Evolutionary conservation across 2,113 vertebrate species (phyloP), one percentile per base, ranked within the genome.

Genomic region (Pedetes capensis): DNA sequence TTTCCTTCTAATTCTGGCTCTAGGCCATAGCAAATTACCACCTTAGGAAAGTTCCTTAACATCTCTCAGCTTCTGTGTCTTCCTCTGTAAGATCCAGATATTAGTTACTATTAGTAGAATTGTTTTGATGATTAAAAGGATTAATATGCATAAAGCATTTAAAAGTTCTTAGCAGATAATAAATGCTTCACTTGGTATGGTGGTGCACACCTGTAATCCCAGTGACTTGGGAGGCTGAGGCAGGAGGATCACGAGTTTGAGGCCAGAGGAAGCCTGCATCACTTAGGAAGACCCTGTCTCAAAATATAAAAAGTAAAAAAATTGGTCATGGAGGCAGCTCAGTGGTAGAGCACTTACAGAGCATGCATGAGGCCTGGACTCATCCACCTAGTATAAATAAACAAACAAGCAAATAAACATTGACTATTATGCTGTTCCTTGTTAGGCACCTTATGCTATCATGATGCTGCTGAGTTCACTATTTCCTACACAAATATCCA

Each of bases 1-100:
- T 87, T 71, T 95, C 71, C 71, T 57, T 94, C 86, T 92, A 96
- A 92, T 88, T 47, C 81, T 96, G 72, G 37, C 68, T 95, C 76
- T 49, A 74, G 91, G 86, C 66, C 57, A 53, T 25, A 63, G 81
- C 61, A 61, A 84, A 47, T 74, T 85, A 80, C 61, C 81, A 92
- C 57, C 37, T 81, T 84, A 78, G 39, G 76, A 57, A 87, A 83
- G 51, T 37, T 84, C 42, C n/a, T 92, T 53, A 71, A 83, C 63
- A 44, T 94, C 57, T 89, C 51, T 76, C 92, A 76, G 71, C 75
- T 66, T 95, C 81, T 94, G 32, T 92, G 53, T 96, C 90, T 66
- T 87, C 51, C 42, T 90, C 57, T 63, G 14, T 82, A 91, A 95
- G 92, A 92, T 86, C 53, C n/a, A 96, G 81, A 83, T 83, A 91